These are phyloP conservation scores for Resseliella maxima DNA, from an alignment of 2,888 invertebrate species.

Conservation along the genomic window DNA sequence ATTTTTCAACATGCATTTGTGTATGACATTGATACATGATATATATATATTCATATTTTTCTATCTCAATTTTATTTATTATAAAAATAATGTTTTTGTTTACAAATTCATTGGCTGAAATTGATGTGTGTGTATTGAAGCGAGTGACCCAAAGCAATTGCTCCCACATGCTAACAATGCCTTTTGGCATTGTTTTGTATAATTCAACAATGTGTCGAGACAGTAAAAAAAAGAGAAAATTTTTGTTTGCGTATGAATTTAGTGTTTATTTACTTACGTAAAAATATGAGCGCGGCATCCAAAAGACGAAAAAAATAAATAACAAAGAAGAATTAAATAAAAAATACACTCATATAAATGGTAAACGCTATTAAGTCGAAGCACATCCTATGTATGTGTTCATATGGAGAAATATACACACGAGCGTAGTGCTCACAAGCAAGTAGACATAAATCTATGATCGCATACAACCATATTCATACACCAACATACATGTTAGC, in stretches of 20 bases:
- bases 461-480: neutral
- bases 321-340: neutral
- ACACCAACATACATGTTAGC: neutral
- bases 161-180: neutral
- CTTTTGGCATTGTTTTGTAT: neutral
- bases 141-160: neutral
- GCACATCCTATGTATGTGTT: neutral
- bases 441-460: too few relatives aligned
- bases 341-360: neutral
- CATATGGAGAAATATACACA: neutral
- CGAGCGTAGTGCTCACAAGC: neutral
- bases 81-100: neutral
- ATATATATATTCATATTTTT: neutral
- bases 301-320: neutral
- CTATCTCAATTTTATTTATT: neutral
- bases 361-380: neutral
- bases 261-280: neutral
- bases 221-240: neutral
- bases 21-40: slow-evolving; percentile 16
- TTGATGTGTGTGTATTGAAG: neutral
- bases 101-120: neutral
- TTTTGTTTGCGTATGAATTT: neutral
- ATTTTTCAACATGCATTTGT: neutral
- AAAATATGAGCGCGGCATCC: neutral
- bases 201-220: neutral